Conservation (phyloP, 2,797 vertebrate genomes). For the Manis javanica region DNA sequence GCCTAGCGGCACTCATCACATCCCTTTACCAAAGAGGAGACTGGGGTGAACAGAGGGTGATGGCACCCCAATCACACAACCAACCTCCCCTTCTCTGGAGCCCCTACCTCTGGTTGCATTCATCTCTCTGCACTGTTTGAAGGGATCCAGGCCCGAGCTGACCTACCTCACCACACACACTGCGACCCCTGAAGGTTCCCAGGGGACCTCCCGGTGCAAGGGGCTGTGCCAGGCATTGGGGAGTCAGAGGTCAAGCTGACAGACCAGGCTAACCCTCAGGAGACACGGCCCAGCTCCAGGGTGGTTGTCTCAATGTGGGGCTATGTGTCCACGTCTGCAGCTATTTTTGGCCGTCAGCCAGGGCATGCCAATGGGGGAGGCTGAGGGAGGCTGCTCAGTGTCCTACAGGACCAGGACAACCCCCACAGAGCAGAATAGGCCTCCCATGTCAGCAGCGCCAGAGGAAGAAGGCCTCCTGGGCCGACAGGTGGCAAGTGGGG, state of each 20-base stretch:
- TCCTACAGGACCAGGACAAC: rapidly evolving
- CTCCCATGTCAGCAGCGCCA: rapidly evolving
- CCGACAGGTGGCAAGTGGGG: rapidly evolving
- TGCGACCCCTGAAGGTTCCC: background rate
- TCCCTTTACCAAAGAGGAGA: background rate
- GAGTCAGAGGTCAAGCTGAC: background rate
- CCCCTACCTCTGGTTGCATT: rapidly evolving
- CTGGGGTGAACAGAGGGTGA: background rate
- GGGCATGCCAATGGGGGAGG: background rate
- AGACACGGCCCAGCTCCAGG: rapidly evolving
- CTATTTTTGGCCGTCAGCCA: no score
- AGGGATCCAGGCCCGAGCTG: rapidly evolving
- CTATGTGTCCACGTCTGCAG: background rate
- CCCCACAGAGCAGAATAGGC: background rate
- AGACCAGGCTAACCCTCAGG: background rate
- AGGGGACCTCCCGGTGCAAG: background rate
- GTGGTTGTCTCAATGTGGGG: rapidly evolving
- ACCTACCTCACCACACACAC: rapidly evolving
- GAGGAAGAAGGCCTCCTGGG: rapidly evolving
- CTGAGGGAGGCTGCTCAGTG: rapidly evolving
- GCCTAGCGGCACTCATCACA: rapidly evolving
- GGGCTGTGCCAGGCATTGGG: background rate
- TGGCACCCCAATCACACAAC: no score
- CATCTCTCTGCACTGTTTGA: no score
- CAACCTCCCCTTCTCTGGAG: no score